Evolutionary conservation across 2,797 vertebrate species (phyloP).

Genomic region (Alfaro cultratus): DNA sequence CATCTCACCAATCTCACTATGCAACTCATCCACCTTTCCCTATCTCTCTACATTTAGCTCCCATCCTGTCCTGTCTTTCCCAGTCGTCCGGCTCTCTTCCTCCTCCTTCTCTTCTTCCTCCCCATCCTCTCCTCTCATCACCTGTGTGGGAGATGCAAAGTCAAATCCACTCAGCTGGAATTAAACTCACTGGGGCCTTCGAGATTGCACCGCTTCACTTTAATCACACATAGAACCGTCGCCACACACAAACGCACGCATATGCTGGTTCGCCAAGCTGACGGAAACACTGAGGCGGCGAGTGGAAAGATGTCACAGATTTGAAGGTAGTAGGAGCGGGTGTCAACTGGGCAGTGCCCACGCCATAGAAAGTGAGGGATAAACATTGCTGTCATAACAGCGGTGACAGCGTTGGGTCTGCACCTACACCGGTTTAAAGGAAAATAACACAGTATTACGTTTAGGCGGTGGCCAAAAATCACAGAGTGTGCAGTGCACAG

Average conservation of each 20-base stretch:
- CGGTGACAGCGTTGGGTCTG: constrained; percentile 12
- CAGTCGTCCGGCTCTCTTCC: constrained; percentile 20
- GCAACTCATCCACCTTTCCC: not conserved
- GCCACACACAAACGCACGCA: constrained; percentile 1
- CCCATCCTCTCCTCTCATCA: constrained; percentile 48
- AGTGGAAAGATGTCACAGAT: constrained; percentile 68
- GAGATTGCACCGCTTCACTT: constrained; percentile 56
- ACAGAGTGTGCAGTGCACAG: constrained; percentile 10
- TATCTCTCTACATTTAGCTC: constrained; percentile 19
- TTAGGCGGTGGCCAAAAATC: constrained; percentile 10
- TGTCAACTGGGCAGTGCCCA: constrained; percentile 43
- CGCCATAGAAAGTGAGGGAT: constrained; percentile 59
- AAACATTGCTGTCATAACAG: constrained; percentile 40
- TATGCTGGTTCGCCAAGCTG: constrained; percentile 37
- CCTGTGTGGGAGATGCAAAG: constrained; percentile 74
- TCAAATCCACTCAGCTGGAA: constrained; percentile 75
- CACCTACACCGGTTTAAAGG: constrained; percentile 14
- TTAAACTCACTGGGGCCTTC: constrained; percentile 70
- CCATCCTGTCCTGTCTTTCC: constrained; percentile 24
- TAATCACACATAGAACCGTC: constrained; percentile 38
- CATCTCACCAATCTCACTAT: constrained; percentile 2
- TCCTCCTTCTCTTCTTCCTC: constrained; percentile 23
- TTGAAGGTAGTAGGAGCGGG: constrained; percentile 38
- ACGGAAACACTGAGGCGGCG: constrained; percentile 61
- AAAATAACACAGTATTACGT: constrained; percentile 13